Base-by-base conservation (phyloP, 2,113 vertebrate genomes). In the Guaruba guarouba region DNA sequence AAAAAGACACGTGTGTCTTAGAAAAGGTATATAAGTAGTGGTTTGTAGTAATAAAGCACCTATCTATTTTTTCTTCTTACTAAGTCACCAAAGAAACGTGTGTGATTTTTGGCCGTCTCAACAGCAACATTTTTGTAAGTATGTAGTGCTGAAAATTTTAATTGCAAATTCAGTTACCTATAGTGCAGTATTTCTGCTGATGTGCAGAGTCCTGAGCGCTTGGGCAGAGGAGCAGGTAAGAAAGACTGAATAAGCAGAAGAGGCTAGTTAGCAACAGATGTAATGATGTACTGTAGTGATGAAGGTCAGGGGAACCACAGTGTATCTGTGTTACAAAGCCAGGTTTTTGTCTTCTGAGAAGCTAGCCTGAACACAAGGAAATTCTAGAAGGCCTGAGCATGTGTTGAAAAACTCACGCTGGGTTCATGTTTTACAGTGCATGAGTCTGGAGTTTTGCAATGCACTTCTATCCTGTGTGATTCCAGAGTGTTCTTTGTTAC, bases 381-480 rank as follows among this genome's bases (percentile, higher is more conserved):
- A 43, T 37, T 67, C 31, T 18, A 39, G 44, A 69, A 86, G 25
- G 76, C 48, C 39, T 43, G 23, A 41, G 39, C 29, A 19, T 35
- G n/a, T 41, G 43, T 7, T 83, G 82, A n/a, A 90, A 78, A 68
- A 27, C 43, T 75, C 33, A 43, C 6, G 14, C 20, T 33, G 37
- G 4, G 10, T 68, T 88, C 10, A 2, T 31, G 27, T 82, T 85
- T 90, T 93, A 66, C 55, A 82, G 23, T 55, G 35, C 6, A 6
- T 88, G 62, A 59, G 23, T 20, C 25, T 61, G 55, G 35, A 71
- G 16, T 78, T 95, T 52, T 75, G 73, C 61, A 68, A 33, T 28
- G 13, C 35, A 9, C 14, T 86, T 79, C 29, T 73, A 11, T 15
- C 10, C 48, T 33, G 3, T 0, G 0, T 74, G 68, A 51, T 59